phyloP scores from a whole-genome alignment of 2,888 invertebrate species.

The Aelia acuminata region DNA sequence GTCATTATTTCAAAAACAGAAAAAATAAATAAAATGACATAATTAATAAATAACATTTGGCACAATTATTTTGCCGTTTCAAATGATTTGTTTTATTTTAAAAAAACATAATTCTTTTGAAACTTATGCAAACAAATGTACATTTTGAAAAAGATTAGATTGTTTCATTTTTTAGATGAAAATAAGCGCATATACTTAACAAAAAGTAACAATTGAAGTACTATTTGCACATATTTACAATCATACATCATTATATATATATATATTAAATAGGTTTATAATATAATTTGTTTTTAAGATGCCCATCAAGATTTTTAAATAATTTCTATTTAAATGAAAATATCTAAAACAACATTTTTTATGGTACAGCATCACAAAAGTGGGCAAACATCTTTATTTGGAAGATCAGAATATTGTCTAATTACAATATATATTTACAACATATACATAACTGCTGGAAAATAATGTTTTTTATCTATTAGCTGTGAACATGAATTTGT shows the following conservation, averaged over 20 bases:
- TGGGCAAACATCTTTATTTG: slow-evolving; percentile 31
- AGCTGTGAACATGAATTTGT: background rate
- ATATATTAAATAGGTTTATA: background rate
- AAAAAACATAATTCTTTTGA: background rate
- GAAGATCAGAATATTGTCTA: slow-evolving; percentile 59
- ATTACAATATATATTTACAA: slow-evolving; percentile 55
- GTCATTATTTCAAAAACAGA: background rate
- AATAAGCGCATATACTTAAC: slow-evolving; percentile 11
- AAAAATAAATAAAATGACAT: slow-evolving; percentile 36
- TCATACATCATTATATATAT: background rate
- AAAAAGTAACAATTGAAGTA: slow-evolving; percentile 37
- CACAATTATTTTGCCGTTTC: background rate
- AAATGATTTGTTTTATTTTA: background rate
- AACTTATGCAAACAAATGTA: background rate
- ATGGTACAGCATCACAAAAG: slow-evolving; percentile 34
- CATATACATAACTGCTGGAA: slow-evolving; percentile 43
- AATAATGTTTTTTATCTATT: slow-evolving; percentile 17
- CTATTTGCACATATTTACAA: slow-evolving; percentile 46
- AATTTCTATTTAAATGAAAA: slow-evolving; percentile 37
- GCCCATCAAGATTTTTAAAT: background rate
- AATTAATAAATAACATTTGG: background rate
- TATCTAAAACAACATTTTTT: slow-evolving; percentile 36
- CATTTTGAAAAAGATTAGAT: slow-evolving; percentile 11
- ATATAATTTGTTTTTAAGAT: slow-evolving; percentile 29
- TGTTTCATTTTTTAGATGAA: background rate